Conservation (phyloP, 2,113 vertebrate genomes). For the Atractosteus spatula region DNA sequence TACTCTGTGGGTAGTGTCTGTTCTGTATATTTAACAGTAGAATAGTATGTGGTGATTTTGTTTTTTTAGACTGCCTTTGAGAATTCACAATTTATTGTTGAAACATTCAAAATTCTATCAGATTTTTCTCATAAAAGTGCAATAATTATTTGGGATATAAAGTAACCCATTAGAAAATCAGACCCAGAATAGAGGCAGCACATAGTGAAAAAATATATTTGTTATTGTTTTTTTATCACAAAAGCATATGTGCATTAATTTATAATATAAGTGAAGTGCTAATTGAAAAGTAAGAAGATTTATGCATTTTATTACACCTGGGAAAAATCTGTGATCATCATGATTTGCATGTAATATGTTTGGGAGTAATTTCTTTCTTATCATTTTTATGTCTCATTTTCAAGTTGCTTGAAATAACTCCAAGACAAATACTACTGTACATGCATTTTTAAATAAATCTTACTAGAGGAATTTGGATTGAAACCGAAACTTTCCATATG, state of each 20-base stretch:
- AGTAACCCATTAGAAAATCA: too few species aligned
- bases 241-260: background rate
- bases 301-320: constrained; percentile 11
- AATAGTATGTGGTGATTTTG: too few species aligned
- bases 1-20: too few species aligned
- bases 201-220: background rate
- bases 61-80: too few species aligned
- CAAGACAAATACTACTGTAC: too few species aligned
- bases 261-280: constrained; percentile 7
- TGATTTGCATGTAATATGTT: constrained; percentile 5
- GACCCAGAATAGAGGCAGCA: background rate
- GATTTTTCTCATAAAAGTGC: too few species aligned
- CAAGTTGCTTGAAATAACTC: too few species aligned
- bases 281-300: constrained; percentile 17
- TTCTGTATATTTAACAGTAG: too few species aligned
- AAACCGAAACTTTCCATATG: too few species aligned
- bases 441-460: constrained; percentile 58
- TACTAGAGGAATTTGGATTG: constrained; percentile 36
- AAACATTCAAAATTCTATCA: too few species aligned
- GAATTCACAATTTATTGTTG: too few species aligned
- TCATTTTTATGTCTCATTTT: constrained; percentile 47
- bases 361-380: constrained; percentile 34
- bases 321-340: constrained; percentile 18
- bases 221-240: constrained; percentile 1
- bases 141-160: too few species aligned